A percentile compares a stretch with the other conserved stretches of the same genome.
phyloP scores from a whole-genome alignment of 2,113 vertebrate species.

The Vulpes vulpes region DNA sequence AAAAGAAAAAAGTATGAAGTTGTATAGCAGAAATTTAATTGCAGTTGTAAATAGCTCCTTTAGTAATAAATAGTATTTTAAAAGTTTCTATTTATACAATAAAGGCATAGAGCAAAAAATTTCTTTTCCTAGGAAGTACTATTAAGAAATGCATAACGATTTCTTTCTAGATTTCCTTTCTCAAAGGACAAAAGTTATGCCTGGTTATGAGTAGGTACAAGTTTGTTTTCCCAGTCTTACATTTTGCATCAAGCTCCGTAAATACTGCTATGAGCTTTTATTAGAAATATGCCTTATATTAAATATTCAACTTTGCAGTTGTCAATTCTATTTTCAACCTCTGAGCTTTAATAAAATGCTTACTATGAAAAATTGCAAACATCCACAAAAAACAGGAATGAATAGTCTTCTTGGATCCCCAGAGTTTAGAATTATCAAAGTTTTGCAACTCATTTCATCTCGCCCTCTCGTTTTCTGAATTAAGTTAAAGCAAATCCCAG shows the following conservation, averaged over 20 bases:
- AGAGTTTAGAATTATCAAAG: conserved; percentile 27
- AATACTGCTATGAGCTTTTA: neutral
- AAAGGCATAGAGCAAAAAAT: conserved; percentile 1
- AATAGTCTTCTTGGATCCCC: neutral
- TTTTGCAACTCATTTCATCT: neutral
- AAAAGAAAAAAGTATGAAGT: neutral
- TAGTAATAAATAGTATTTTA: neutral
- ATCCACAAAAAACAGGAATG: conserved; percentile 40
- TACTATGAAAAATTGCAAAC: conserved; percentile 18
- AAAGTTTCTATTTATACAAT: conserved; percentile 37
- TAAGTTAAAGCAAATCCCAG: conserved; percentile 42
- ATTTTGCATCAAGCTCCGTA: conserved; percentile 17
- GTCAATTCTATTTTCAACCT: conserved; percentile 39
- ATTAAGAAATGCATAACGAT: conserved; percentile 4
- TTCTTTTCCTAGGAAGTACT: conserved; percentile 49
- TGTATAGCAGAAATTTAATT: neutral
- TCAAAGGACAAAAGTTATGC: conserved; percentile 25
- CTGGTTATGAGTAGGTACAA: neutral
- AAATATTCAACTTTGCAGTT: conserved; percentile 26
- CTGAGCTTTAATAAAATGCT: conserved; percentile 23
- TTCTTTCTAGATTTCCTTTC: neutral
- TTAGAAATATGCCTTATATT: neutral
- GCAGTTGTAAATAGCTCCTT: conserved; percentile 3
- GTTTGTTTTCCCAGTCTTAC: neutral
- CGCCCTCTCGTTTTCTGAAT: neutral